A percentile compares a stretch with the other conserved stretches of the same genome.
phyloP scores from a whole-genome alignment of 2,888 invertebrate genomes.

The Flexamia atlantica region DNA sequence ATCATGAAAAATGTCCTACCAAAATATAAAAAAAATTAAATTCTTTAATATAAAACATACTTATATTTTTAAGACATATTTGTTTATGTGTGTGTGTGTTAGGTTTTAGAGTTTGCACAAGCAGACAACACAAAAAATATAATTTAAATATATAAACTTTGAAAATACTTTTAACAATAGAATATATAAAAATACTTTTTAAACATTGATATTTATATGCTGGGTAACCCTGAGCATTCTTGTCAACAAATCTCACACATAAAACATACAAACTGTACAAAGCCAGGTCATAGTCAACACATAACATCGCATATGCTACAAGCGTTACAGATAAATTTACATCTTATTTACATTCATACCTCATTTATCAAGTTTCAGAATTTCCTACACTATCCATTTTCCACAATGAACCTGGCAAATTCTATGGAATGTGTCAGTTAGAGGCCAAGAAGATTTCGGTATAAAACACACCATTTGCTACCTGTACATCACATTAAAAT shows the following conservation, averaged over 20 bases:
- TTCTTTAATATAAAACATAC: no score
- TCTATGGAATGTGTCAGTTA: neutral
- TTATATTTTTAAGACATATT: no score
- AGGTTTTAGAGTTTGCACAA: no score
- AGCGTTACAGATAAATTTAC: neutral
- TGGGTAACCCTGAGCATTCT: neutral
- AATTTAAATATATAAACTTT: neutral
- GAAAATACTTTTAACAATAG: neutral
- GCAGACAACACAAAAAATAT: neutral
- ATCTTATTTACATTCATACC: neutral
- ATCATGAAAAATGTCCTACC: no score
- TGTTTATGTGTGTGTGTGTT: no score
- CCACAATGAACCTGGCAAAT: neutral
- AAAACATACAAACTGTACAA: neutral
- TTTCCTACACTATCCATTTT: neutral
- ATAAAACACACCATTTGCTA: neutral
- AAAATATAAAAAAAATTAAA: no score
- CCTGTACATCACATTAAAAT: neutral
- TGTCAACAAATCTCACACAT: neutral
- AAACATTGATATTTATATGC: neutral
- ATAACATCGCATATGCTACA: constrained; percentile 1
- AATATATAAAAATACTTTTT: neutral
- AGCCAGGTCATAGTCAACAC: neutral
- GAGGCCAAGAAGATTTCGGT: neutral
- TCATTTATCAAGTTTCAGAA: neutral